Conservation (phyloP, 1,140 invertebrate genomes). For the Zaprionus africanus region DNA sequence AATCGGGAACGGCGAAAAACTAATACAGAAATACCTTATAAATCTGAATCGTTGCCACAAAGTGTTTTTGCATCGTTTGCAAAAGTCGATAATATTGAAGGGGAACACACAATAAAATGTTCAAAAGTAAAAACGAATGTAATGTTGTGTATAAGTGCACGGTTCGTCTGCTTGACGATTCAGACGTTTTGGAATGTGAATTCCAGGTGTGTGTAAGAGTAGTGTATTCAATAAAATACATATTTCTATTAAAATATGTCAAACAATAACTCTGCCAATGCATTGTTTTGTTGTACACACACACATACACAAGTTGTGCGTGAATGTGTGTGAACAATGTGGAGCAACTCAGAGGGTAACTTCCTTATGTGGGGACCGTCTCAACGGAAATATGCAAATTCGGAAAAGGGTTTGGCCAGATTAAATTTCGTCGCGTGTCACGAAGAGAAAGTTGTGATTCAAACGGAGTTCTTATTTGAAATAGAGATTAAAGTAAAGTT, state of each 20-base stretch:
- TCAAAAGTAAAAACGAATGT: constrained; percentile 90
- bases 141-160: constrained; percentile 96
- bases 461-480: neutral
- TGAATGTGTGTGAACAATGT: neutral
- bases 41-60: neutral
- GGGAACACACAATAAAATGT: constrained; percentile 84
- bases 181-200: constrained; percentile 97
- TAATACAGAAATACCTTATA: constrained; percentile 21
- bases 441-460: neutral
- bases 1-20: neutral
- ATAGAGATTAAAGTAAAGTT: neutral
- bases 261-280: neutral
- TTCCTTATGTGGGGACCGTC: neutral
- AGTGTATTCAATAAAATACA: no score
- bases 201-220: constrained; percentile 92
- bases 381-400: constrained; percentile 4
- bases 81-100: constrained; percentile 45
- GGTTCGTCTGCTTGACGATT: constrained; percentile 96
- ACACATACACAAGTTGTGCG: neutral
- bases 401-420: constrained; percentile 1
- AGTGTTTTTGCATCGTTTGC: constrained; percentile 28
- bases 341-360: constrained; percentile 17
- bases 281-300: constrained; percentile 6
- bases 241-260: neutral
- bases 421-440: neutral